Percentiles rank a stretch among this genome's conserved stretches.
These are phyloP conservation scores for Plebejus anna DNA, from an alignment of 2,888 invertebrate species.

Conservation along the genomic window DNA sequence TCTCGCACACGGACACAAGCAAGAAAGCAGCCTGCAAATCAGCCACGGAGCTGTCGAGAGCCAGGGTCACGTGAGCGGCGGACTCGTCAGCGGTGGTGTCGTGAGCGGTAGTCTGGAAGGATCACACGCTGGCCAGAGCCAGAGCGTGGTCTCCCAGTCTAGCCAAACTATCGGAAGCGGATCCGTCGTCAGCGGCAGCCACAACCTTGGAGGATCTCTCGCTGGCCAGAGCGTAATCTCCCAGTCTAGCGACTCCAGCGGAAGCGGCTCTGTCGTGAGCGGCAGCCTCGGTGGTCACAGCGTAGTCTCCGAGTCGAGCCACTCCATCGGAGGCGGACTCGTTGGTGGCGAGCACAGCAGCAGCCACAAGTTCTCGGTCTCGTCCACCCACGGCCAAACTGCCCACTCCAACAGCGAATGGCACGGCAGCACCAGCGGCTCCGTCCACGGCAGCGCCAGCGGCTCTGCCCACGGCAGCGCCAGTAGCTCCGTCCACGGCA, in stretches of 20 bases:
- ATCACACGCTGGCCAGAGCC: neutral
- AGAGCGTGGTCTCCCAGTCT: neutral
- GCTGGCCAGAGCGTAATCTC: neutral
- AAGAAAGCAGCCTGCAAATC: neutral
- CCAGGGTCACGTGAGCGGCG: conserved; percentile 1
- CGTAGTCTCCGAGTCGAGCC: neutral
- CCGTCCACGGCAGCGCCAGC: neutral
- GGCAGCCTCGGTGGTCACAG: neutral
- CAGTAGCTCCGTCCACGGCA: neutral
- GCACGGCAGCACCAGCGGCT: neutral
- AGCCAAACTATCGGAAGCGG: neutral
- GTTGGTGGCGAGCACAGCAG: neutral
- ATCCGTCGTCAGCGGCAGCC: neutral
- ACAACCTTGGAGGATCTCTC: neutral
- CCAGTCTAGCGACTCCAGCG: neutral
- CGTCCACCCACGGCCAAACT: neutral
- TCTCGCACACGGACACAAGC: neutral
- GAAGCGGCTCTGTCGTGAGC: neutral
- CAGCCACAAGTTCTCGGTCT: conserved; percentile 3
- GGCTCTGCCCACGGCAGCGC: too few relatives aligned
- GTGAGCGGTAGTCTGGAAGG: neutral
- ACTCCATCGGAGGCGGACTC: neutral
- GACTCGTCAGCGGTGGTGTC: conserved; percentile 2
- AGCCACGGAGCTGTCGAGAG: neutral
- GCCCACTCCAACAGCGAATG: neutral